Evolutionary conservation across 92 coral and sea anemone species (phyloP), one percentile per base, ranked within the genome.

Genomic region (Epizoanthus stellaris): DNA sequence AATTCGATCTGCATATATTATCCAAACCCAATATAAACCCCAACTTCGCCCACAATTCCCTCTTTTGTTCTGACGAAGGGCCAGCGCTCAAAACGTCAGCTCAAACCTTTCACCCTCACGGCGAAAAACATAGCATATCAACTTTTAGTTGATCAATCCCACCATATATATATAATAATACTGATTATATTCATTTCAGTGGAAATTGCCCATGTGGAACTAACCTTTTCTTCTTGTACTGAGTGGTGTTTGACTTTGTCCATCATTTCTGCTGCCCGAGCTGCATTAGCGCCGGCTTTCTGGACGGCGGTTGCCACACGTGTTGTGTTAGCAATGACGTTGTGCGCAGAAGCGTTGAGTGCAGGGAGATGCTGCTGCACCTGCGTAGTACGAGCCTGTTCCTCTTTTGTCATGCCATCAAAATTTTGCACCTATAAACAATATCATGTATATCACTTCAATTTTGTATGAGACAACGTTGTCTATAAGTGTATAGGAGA

Each of bases 281-380:
- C 64, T 76, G 82, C 68, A 25, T 40, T 16, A 59, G 53, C 42
- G 53, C 54, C 69, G 3, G 69, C 56, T 76, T 36, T 76, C 16
- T 76, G 38, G 47, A 76, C 7, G 43, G 82, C 20, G 0, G 82
- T 67, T 14, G 39, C 82, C 82, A 76, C 62, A 12, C 8, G 38
- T 12, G 93, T 67, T 7, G 82, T 91, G 67, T 94, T 85, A 56
- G n/a, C 60, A n/a, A 94, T 87, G 74, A 89, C 87, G 19, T 62
- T 36, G 9, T 63, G 85, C 14, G 86, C 56, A 63, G 56, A 76
- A 12, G 39, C 65, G 14, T 47, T 76, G 3, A 89, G 45, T 15
- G 23, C 60, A 49, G 84, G 76, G 13, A 86, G 63, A 45, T 62
- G 62, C 47, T 30, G 45, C 70, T 89, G 67, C 38, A 91, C 70